Conservation (phyloP, 1,140 invertebrate species). For the Sarcophaga bullata region DNA sequence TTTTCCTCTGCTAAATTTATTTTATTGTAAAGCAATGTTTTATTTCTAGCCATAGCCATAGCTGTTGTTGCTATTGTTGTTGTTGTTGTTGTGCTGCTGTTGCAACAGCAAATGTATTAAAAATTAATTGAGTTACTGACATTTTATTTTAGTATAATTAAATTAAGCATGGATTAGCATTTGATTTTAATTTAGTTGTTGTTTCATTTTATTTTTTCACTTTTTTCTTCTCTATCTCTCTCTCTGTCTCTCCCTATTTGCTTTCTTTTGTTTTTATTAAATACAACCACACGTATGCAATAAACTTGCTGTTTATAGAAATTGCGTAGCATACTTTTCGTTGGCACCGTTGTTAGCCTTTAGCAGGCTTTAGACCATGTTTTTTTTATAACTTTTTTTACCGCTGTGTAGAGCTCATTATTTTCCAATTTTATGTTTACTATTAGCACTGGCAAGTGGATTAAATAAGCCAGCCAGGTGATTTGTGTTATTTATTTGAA, state of each 20-base stretch:
- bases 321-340: too few species aligned
- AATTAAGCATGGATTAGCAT: constrained; percentile 41
- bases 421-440: not conserved
- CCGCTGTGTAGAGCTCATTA: not conserved
- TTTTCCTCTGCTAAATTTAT: not conserved
- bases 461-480: constrained; percentile 18
- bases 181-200: constrained; percentile 43
- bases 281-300: too few species aligned
- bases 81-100: not conserved
- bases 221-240: too few species aligned
- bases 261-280: too few species aligned
- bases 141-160: constrained; percentile 43
- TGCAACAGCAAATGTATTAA: not conserved
- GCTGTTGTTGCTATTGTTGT: not conserved
- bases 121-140: constrained; percentile 41
- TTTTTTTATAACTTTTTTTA: not conserved
- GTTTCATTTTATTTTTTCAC: constrained; percentile 30
- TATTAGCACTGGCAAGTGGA: not conserved
- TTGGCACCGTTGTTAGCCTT: too few species aligned
- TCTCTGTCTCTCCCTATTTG: too few species aligned
- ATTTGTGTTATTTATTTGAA: constrained; percentile 22
- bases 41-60: not conserved
- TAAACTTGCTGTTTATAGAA: too few species aligned
- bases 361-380: not conserved
- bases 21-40: too few species aligned